phyloP scores from a whole-genome alignment of 2,888 invertebrate species.

The Ophraella communa region DNA sequence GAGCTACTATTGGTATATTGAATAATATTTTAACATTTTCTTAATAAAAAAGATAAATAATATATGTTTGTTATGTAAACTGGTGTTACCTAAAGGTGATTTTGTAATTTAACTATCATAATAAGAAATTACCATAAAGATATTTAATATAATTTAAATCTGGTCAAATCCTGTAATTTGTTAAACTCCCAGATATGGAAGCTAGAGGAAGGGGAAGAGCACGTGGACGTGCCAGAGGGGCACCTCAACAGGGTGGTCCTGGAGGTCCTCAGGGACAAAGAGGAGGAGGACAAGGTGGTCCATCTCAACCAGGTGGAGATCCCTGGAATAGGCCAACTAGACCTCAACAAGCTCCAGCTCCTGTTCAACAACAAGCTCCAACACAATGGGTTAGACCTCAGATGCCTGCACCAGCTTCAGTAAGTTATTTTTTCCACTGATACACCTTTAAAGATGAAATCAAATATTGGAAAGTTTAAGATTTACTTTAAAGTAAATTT shows the following conservation, averaged over 20 bases:
- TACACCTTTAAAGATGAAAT: too few relatives aligned
- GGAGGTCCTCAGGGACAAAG: constrained; percentile 11
- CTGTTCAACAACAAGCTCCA: constrained; percentile 27
- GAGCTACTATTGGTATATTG: too few relatives aligned
- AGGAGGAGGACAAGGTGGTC: too few relatives aligned
- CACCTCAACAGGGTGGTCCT: constrained; percentile 19
- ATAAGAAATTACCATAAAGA: too few relatives aligned
- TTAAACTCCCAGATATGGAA: constrained; percentile 34
- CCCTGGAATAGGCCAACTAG: constrained; percentile 44
- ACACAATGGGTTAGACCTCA: constrained; percentile 35
- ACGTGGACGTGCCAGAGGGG: constrained; percentile 49
- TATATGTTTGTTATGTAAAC: too few relatives aligned
- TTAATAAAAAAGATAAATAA: too few relatives aligned
- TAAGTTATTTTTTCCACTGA: constrained; percentile 29
- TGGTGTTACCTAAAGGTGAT: too few relatives aligned
- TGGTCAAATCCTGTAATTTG: background rate
- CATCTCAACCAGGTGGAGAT: constrained; percentile 17
- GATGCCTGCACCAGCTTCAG: constrained; percentile 31
- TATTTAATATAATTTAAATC: too few relatives aligned
- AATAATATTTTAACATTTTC: too few relatives aligned
- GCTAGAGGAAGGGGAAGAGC: constrained; percentile 56
- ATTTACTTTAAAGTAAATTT: too few relatives aligned
- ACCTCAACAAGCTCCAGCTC: constrained; percentile 35
- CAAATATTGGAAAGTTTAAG: too few relatives aligned
- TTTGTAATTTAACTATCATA: too few relatives aligned